Evolutionary conservation across 1,140 invertebrate genomes (phyloP), one percentile per base, ranked within the genome.

Genomic region (Cyclina sinensis): DNA sequence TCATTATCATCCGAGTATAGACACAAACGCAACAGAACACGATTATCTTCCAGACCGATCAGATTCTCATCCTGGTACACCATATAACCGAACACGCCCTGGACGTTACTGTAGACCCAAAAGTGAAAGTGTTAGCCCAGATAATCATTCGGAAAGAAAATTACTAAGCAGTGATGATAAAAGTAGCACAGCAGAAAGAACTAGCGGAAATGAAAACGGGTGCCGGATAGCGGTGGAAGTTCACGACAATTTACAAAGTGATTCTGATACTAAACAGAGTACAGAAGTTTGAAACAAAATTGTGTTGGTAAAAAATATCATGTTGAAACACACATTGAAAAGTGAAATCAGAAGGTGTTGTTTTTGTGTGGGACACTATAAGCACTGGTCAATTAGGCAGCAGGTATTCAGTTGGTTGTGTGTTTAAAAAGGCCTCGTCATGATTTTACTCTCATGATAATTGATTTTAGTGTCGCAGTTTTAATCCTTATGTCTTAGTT

Each of bases 1-100:
- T 89, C 92, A 89, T 11, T 92, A 91, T 76, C 86, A 88, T 27
- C 86, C 90, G 24, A 93, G 59, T 68, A 90, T 87, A 48, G 85
- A 87, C 62, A 76, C 86, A 35, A 83, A 88, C 39, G 86, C 86
- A 21, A 82, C 79, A 11, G 86, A 88, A 70, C 78, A 82, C 27
- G 86, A 88, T 14, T 83, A 54, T 46, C 46, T 88, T 5, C 46
- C 86, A 11, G 86, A 88, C 4, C 27, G 86, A 11, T 76, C 78
- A 30, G 79, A 83, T 18, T 76, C 86, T 27, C 76, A 82, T 65
- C 43, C 57, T 39, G 76, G 76, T 21, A 86, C 83, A 0, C 85
- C 85, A n/a, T 76, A 80, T 48, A 82, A 82, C 65, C 46, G 80
- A 16, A 88, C 62, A n/a, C 51, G 85, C 46, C 85, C 85, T 4